Evolutionary conservation across 1,140 invertebrate genomes (phyloP), one percentile per base, ranked within the genome.

Genomic region (Penaeus chinensis): DNA sequence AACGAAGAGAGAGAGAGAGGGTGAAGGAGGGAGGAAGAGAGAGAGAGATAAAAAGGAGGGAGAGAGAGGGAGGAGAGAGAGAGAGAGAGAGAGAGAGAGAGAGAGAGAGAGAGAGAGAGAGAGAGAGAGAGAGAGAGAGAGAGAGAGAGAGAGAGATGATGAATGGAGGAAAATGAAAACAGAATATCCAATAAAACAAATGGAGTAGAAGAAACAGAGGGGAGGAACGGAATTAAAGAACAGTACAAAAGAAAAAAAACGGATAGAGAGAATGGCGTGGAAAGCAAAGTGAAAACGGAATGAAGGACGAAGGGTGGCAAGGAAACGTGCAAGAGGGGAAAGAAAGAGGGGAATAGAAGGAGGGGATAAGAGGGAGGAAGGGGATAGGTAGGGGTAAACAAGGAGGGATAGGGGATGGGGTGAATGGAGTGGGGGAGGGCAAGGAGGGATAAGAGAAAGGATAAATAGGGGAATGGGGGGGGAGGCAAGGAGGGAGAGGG

Each of bases 81-180:
- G 79, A 81, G 79, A 42, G 60, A 24, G 42, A 42, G 79, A 42
- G n/a, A 22, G 47, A 42, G 60, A 62, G 60, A 62, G 22, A 81
- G 60, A 60, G 42, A 81, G 37, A 5, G 37, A 42, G 37, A 42
- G 0, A 5, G 37, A 42, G 4, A 42, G 37, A 42, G 37, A 42
- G 37, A 42, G 37, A 42, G 37, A 5, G 37, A 42, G 37, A 42
- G 4, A 24, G 60, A 62, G 60, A 62, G 22, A 62, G 79, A 81
- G 22, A 0, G 22, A 19, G 22, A 10, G 19, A 54, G 32, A 22
- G n/a, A 37, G 19, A 78, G 27, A 16, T 22, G 42, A n/a, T 54
- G 7, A 60, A 24, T 3, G 27, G 24, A 61, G 54, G 8, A 60
- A 5, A 24, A 24, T 8, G 5, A 60, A 61, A 10, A n/a, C 24